Evolutionary conservation across 1,140 invertebrate genomes (phyloP).

Genomic region (Asbolus verrucosus): DNA sequence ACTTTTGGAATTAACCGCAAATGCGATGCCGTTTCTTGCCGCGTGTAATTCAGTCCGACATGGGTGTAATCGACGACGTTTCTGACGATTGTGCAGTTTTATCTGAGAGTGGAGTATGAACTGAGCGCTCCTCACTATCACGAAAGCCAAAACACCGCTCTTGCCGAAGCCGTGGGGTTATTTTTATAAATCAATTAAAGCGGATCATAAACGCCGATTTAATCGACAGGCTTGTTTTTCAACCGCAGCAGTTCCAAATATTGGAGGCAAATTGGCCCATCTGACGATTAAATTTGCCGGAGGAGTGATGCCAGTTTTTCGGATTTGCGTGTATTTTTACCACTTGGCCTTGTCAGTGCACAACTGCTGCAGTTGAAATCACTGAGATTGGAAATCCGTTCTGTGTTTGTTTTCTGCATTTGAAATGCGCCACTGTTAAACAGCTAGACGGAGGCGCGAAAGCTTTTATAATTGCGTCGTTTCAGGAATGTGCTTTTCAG

Average conservation of each 20-base stretch:
- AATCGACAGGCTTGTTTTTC: not conserved
- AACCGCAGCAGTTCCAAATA: not conserved
- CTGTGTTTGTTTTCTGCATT: too few species aligned
- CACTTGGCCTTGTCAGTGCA: too few species aligned
- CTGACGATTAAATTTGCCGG: too few species aligned
- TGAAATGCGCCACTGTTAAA: too few species aligned
- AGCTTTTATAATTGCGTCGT: too few species aligned
- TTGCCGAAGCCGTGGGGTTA: constrained; percentile 13
- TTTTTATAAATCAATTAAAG: constrained; percentile 37
- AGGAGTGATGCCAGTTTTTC: too few species aligned
- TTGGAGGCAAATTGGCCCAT: not conserved
- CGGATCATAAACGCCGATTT: constrained; percentile 8
- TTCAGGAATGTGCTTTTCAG: too few species aligned
- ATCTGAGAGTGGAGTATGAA: constrained; percentile 21
- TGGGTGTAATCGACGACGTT: constrained; percentile 10
- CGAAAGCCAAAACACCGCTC: constrained; percentile 25
- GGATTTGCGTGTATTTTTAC: too few species aligned
- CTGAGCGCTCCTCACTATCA: constrained; percentile 29
- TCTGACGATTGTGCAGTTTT: constrained; percentile 26
- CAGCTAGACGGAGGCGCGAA: too few species aligned
- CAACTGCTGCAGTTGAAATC: too few species aligned
- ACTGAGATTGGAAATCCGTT: too few species aligned
- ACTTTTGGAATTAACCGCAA: too few species aligned
- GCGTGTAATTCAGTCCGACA: not conserved
- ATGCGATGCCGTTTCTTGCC: not conserved